Evolutionary conservation across 30 jellyfish, hydroid and myxozoan genomes (phyloP).

Genomic region (Catostylus mosaicus): DNA sequence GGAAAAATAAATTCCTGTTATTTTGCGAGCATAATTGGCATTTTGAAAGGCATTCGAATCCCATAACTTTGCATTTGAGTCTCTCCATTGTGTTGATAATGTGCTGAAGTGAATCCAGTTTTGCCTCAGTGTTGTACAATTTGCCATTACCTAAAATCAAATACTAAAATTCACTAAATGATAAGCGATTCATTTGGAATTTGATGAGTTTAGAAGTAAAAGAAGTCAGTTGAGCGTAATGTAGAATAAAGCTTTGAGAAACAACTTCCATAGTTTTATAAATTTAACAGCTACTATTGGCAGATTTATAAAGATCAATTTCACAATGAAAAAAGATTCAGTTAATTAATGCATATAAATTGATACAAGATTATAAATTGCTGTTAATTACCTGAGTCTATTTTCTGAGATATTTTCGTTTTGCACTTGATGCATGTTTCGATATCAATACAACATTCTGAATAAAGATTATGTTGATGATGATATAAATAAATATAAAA

Average conservation of each 20-base stretch:
- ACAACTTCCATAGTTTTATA: too few relatives aligned
- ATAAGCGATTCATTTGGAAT: not conserved
- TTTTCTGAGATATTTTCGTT: slow-evolving; percentile 1
- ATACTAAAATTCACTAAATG: too few relatives aligned
- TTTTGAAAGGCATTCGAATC: slow-evolving; percentile 9
- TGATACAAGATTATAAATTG: too few relatives aligned
- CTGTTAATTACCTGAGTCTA: slow-evolving; percentile 5
- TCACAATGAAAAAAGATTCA: too few relatives aligned
- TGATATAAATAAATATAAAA: too few relatives aligned
- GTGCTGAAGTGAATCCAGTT: not conserved
- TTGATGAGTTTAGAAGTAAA: too few relatives aligned
- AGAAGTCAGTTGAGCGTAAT: too few relatives aligned
- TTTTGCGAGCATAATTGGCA: slow-evolving; percentile 63
- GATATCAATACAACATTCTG: slow-evolving; percentile 20
- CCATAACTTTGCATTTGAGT: slow-evolving; percentile 12
- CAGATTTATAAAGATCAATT: too few relatives aligned
- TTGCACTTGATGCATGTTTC: slow-evolving; percentile 22
- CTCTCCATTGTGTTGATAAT: slow-evolving; percentile 7
- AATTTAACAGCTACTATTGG: too few relatives aligned
- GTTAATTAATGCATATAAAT: too few relatives aligned
- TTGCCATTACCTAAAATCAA: not conserved
- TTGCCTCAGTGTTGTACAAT: not conserved
- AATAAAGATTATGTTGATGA: not conserved
- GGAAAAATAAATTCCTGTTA: slow-evolving; percentile 44
- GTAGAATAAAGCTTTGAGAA: too few relatives aligned